A percentile compares a stretch with the other conserved stretches of the same genome.
Evolutionary conservation across 2,113 vertebrate species (phyloP).

Genomic region (Bothrops jararaca): DNA sequence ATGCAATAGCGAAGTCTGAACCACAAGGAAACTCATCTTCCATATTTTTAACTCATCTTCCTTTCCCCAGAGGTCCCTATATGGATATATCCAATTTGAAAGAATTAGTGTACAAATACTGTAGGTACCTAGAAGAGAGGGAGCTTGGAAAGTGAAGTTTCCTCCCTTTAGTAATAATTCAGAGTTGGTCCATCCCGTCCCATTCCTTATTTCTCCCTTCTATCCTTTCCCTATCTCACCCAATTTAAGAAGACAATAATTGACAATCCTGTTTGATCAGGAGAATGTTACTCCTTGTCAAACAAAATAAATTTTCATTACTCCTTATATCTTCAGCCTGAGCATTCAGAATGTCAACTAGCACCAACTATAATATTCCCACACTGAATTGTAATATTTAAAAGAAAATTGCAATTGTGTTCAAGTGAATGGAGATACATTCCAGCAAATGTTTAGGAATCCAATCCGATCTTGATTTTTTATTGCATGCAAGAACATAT

Average conservation of each 20-base stretch:
- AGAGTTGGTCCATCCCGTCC: not conserved
- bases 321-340: not conserved
- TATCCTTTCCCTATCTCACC: not conserved
- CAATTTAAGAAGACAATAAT: not conserved
- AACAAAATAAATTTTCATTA: not conserved
- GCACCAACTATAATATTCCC: not conserved
- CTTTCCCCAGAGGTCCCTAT: not conserved
- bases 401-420: not conserved
- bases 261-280: not conserved
- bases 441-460: not conserved
- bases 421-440: not conserved
- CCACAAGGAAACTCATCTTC: not conserved
- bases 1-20: not conserved
- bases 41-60: not conserved
- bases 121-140: not conserved
- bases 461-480: not conserved
- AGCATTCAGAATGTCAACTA: not conserved
- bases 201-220: not conserved
- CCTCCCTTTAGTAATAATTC: not conserved
- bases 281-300: not conserved
- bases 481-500: not conserved
- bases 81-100: not conserved
- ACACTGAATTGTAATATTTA: not conserved
- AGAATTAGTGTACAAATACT: not conserved
- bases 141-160: not conserved